Conservation (phyloP, 2,113 vertebrate genomes). For the Podiceps cristatus region DNA sequence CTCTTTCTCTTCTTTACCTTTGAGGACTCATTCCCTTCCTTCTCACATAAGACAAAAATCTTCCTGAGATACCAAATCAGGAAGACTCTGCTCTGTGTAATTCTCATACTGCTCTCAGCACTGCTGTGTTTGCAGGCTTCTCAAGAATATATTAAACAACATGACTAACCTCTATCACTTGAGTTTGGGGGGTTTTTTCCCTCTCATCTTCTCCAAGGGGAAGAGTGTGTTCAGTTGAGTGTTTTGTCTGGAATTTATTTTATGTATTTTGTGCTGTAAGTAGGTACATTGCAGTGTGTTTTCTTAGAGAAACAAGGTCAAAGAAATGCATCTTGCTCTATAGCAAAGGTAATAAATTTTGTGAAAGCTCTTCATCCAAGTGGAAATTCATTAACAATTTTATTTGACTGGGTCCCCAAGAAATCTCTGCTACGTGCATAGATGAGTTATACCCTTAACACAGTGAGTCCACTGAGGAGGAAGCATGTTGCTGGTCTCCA, state of each 20-base stretch:
- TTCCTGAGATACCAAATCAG: neutral
- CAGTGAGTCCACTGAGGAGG: neutral
- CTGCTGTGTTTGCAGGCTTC: neutral
- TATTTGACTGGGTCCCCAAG: neutral
- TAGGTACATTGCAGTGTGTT: neutral
- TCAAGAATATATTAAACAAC: neutral
- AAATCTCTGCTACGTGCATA: neutral
- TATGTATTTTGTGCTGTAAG: neutral
- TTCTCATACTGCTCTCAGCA: neutral
- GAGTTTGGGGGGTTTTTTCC: neutral
- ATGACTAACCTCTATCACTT: neutral
- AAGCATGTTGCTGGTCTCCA: neutral
- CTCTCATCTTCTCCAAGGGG: neutral
- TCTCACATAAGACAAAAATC: neutral
- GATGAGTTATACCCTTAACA: neutral
- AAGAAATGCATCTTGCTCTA: neutral
- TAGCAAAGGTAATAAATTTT: neutral
- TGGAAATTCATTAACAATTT: neutral
- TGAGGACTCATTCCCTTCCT: neutral
- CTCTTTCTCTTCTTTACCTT: neutral
- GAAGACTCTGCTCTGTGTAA: neutral
- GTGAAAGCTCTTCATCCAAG: rapidly evolving
- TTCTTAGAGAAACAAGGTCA: neutral
- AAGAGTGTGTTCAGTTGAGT: neutral
- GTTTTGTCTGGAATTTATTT: neutral